Base-by-base conservation (phyloP, 1,140 invertebrate genomes). In the Nephila pilipes region DNA sequence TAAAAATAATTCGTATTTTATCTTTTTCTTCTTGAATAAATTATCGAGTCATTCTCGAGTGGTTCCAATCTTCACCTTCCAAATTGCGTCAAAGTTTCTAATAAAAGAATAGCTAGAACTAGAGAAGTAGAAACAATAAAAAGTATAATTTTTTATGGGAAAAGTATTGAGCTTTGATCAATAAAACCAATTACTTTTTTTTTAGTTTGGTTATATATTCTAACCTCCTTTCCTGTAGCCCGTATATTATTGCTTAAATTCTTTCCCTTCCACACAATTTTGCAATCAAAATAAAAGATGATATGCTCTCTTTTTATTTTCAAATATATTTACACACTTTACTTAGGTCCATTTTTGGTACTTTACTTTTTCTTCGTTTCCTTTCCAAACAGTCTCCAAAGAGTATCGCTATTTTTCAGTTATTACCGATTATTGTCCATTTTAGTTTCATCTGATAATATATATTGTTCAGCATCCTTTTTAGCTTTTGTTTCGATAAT, bases 391-490 rank as follows among this genome's bases (percentile, higher is more conserved):
- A 36, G 10, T 79, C 25, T 38, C 69, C 10, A 79, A 12, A 79
- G 69, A 12, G 29, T 20, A 16, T 79, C 69, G 18, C 69, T 29
- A 79, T 29, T 79, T 79, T 38, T 79, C 29, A 22, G 69, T 79
- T 79, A 79, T 79, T 79, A 29, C 25, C 25, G 32, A 25, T 18
- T 79, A 79, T 79, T 79, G 25, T 79, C 32, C 32, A 79, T 79
- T 79, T 79, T 29, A 12, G 29, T 79, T 79, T 79, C 69, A 79
- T 32, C 69, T 79, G 69, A 79, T 79, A 79, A 79, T 79, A 38
- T 18, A 38, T 38, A 79, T 79, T 79, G 32, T 6, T 79, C 58
- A 20, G 2, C 58, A 0, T 60, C 22, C 12, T 60, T 60, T 60
- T 60, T 60, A 0, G 3, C 22, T 60, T 18, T 18, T 18, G 5